A percentile compares a stretch with the other conserved stretches of the same genome.
phyloP scores from a whole-genome alignment of 2,797 vertebrate species.

The Anomalospiza imberbis region DNA sequence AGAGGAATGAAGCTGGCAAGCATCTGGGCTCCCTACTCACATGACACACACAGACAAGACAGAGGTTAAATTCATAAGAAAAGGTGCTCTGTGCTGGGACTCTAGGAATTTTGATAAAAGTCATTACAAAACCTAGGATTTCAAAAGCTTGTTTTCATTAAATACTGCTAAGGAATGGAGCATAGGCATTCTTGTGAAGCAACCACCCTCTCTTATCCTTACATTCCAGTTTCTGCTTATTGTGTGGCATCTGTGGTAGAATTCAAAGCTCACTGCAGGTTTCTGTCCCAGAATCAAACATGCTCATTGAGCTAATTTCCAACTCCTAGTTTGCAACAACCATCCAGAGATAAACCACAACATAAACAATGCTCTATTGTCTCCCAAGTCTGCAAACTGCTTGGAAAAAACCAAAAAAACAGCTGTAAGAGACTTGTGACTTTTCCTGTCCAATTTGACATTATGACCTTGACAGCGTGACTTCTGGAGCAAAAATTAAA shows the following conservation, averaged over 20 bases:
- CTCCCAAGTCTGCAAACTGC: background rate
- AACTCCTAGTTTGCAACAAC: background rate
- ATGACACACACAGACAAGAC: background rate
- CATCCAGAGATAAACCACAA: fast-evolving
- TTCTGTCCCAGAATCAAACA: background rate
- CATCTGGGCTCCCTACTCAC: background rate
- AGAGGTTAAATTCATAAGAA: constrained; percentile 10
- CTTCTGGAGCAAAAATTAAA: background rate
- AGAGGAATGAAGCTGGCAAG: constrained; percentile 23
- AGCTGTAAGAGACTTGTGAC: background rate
- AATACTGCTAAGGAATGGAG: background rate
- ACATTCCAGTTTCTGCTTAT: background rate
- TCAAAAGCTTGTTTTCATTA: background rate
- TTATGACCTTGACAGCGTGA: background rate
- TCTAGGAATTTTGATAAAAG: background rate
- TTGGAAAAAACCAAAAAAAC: background rate
- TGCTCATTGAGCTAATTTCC: background rate
- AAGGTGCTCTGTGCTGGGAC: background rate
- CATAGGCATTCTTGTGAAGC: background rate
- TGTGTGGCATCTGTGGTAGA: background rate
- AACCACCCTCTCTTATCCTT: background rate
- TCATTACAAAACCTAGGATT: background rate
- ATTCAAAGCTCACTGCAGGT: background rate
- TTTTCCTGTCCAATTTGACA: background rate
- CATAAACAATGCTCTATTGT: background rate